Evolutionary conservation across 53 echinoderm and acorn worm species (phyloP).

Genomic region (Luidia sarsii): DNA sequence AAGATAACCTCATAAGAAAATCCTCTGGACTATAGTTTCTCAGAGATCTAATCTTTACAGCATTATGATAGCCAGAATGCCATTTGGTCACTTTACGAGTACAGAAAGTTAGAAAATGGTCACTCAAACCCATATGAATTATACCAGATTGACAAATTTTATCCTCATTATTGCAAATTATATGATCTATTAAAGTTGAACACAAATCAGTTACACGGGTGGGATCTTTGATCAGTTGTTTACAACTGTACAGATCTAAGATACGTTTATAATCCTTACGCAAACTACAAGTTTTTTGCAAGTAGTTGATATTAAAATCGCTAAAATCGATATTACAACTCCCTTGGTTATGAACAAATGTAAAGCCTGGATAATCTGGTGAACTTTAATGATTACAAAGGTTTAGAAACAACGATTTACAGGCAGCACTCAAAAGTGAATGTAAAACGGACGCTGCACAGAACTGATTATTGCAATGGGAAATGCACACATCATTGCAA

Average conservation of each 20-base stretch:
- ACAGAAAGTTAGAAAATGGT: constrained; percentile 2
- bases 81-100: constrained; percentile 3
- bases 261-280: constrained; percentile 12
- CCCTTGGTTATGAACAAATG: too few species aligned
- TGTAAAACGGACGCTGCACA: too few species aligned
- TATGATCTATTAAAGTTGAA: constrained; percentile 13
- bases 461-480: too few species aligned
- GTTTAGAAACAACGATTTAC: too few species aligned
- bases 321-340: too few species aligned
- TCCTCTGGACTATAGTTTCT: constrained; percentile 22
- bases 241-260: not conserved
- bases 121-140: too few species aligned
- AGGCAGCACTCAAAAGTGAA: too few species aligned
- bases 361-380: too few species aligned
- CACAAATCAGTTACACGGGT: constrained; percentile 8
- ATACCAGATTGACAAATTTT: not conserved
- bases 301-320: constrained; percentile 14
- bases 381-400: too few species aligned
- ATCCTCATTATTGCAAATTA: constrained; percentile 17
- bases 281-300: not conserved
- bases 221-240: constrained; percentile 22
- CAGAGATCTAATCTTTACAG: not conserved
- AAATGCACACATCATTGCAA: too few species aligned
- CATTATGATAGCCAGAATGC: constrained; percentile 8
- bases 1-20: not conserved